Percentiles rank a stretch among this genome's conserved stretches.
These are phyloP conservation scores for Mythimna ferrago DNA, from an alignment of 2,888 invertebrate species.

Conservation along the genomic window DNA sequence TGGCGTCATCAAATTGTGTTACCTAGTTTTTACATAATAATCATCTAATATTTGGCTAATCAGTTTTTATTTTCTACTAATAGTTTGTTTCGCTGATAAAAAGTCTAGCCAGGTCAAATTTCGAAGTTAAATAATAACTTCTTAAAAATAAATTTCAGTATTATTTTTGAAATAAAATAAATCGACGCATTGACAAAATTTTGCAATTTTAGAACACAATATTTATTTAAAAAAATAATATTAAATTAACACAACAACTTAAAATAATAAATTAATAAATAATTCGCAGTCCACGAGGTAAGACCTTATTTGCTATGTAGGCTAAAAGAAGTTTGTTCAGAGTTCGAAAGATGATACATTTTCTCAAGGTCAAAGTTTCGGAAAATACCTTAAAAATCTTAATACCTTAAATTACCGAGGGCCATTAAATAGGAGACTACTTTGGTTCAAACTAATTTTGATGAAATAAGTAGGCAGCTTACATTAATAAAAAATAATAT, in stretches of 20 bases:
- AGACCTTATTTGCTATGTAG: slow-evolving; percentile 21
- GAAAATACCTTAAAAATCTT: too few relatives aligned
- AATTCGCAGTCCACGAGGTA: slow-evolving; percentile 36
- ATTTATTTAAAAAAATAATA: slow-evolving; percentile 33
- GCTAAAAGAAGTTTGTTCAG: background rate
- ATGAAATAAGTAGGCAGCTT: slow-evolving; percentile 4
- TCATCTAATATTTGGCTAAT: too few relatives aligned
- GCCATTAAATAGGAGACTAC: background rate
- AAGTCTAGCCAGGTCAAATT: too few relatives aligned
- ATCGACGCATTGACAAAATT: background rate
- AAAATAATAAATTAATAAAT: slow-evolving; percentile 61
- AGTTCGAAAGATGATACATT: background rate
- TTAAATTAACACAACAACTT: slow-evolving; percentile 42
- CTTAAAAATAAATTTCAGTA: too few relatives aligned
- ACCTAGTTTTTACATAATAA: too few relatives aligned
- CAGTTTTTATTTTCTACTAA: too few relatives aligned
- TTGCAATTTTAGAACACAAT: background rate
- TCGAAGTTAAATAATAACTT: too few relatives aligned
- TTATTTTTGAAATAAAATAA: background rate
- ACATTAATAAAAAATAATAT: slow-evolving; percentile 30
- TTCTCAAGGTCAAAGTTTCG: background rate
- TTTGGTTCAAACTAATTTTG: background rate
- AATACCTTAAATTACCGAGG: background rate
- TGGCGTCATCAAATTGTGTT: too few relatives aligned
- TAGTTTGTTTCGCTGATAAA: too few relatives aligned